Percentiles rank a stretch among this genome's conserved stretches.
Evolutionary conservation across 2,888 invertebrate species (phyloP).

Genomic region (Acleris emargana): DNA sequence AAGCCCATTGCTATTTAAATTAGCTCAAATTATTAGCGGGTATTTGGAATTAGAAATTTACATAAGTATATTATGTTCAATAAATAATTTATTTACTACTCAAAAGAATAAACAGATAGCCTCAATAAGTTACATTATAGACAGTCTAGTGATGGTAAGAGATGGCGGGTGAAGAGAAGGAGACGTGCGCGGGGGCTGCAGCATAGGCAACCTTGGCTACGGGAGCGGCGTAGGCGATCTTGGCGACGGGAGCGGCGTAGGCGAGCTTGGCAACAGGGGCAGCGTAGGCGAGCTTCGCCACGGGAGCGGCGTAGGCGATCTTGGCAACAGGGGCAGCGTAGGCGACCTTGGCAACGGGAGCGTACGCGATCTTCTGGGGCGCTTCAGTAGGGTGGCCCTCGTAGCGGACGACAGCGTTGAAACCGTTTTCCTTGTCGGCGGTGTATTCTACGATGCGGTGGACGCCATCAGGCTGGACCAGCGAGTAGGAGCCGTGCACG

Average conservation of each 20-base stretch:
- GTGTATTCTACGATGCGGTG: conserved; percentile 76
- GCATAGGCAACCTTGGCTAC: conserved; percentile 49
- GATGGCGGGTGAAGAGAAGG: conserved; percentile 67
- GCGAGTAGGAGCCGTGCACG: conserved; percentile 76
- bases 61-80: conserved; percentile 44
- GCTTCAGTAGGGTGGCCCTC: conserved; percentile 49
- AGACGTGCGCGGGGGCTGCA: conserved; percentile 55
- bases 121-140: conserved; percentile 29
- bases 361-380: conserved; percentile 41
- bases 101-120: conserved; percentile 47
- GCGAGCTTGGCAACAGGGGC: conserved; percentile 42
- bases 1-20: conserved; percentile 31
- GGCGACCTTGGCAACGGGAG: conserved; percentile 43
- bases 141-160: conserved; percentile 68
- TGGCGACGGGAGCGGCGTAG: conserved; percentile 55
- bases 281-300: conserved; percentile 47
- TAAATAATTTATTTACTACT: conserved; percentile 55
- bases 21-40: conserved; percentile 12
- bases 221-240: conserved; percentile 46
- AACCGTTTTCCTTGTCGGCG: conserved; percentile 52
- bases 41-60: conserved; percentile 22
- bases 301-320: conserved; percentile 47
- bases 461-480: conserved; percentile 77
- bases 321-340: conserved; percentile 45
- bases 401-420: conserved; percentile 53